These are phyloP conservation scores for Stomorhina lunata DNA, from an alignment of 2,888 invertebrate genomes.

Conservation along the genomic window DNA sequence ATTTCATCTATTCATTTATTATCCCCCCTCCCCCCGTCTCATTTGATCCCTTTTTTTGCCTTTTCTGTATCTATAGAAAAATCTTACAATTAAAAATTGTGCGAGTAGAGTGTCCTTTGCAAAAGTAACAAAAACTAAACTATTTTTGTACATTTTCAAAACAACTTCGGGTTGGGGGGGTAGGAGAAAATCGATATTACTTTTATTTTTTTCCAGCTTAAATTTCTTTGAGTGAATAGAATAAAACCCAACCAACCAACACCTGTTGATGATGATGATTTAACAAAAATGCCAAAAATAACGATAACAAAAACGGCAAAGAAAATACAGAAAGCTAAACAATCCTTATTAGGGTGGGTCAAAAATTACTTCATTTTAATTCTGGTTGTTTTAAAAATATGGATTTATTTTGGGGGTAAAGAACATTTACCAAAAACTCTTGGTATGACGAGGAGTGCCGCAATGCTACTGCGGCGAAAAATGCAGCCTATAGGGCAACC, in stretches of 20 bases:
- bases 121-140: slow-evolving; percentile 13
- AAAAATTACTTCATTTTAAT: too few species aligned
- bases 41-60: not conserved
- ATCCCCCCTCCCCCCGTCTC: too few species aligned
- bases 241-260: not conserved
- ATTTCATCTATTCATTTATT: slow-evolving; percentile 2
- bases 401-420: too few species aligned
- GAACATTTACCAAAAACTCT: too few species aligned
- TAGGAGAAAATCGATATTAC: slow-evolving; percentile 33
- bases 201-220: not conserved
- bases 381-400: too few species aligned
- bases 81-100: slow-evolving; percentile 21
- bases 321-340: not conserved
- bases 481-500: too few species aligned
- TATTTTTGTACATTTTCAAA: slow-evolving; percentile 19
- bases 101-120: not conserved
- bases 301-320: not conserved
- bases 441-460: too few species aligned
- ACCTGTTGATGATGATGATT: slow-evolving; percentile 42
- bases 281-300: slow-evolving; percentile 26
- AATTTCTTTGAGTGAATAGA: not conserved
- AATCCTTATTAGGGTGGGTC: not conserved
- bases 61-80: not conserved
- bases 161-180: not conserved
- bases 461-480: too few species aligned